A percentile compares a stretch with the other conserved stretches of the same genome.
These are phyloP conservation scores for Dryococelus australis DNA, from an alignment of 2,888 invertebrate genomes.

Conservation along the genomic window DNA sequence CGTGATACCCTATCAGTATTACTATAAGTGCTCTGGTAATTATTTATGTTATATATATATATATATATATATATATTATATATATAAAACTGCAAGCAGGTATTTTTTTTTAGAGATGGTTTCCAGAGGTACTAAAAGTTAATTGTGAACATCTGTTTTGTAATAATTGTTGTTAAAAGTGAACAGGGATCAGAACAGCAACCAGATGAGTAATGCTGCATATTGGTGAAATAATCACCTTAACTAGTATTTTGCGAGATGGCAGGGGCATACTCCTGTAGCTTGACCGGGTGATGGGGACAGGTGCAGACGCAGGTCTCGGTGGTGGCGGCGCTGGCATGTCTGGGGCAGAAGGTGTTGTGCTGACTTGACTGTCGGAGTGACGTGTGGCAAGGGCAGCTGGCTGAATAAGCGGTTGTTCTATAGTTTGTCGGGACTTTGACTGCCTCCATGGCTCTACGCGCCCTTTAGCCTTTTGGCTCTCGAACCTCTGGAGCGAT, in stretches of 20 bases:
- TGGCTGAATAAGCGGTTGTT: neutral
- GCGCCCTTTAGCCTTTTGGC: slow-evolving; percentile 75
- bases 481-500: slow-evolving; percentile 78
- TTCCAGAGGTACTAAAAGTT: too few relatives aligned
- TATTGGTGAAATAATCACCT: neutral
- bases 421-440: neutral
- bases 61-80: too few relatives aligned
- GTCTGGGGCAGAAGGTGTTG: neutral
- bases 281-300: neutral
- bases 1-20: too few relatives aligned
- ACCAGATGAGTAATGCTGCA: too few relatives aligned
- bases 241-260: neutral
- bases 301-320: neutral
- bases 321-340: neutral
- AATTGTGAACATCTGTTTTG: too few relatives aligned
- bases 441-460: slow-evolving; percentile 74
- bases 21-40: too few relatives aligned
- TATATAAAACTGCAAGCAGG: too few relatives aligned
- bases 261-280: neutral
- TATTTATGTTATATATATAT: too few relatives aligned
- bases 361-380: neutral
- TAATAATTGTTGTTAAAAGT: too few relatives aligned
- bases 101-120: too few relatives aligned
- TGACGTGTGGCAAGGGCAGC: neutral
- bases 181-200: too few relatives aligned